These are phyloP conservation scores for Andrena marginata DNA, from an alignment of 2,888 invertebrate species.

Conservation along the genomic window DNA sequence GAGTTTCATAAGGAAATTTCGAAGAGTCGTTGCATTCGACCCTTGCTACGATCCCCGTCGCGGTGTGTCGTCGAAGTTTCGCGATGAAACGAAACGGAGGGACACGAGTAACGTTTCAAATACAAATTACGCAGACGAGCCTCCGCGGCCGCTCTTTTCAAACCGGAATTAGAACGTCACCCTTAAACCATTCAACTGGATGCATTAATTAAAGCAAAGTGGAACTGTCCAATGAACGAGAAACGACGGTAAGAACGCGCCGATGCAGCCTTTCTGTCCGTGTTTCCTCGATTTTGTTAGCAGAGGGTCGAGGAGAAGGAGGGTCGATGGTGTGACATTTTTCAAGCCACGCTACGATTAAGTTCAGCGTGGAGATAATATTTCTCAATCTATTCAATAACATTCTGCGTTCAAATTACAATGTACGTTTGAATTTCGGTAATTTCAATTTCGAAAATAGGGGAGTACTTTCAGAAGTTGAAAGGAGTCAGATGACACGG, in stretches of 20 bases:
- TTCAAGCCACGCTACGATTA: no score
- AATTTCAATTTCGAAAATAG: no score
- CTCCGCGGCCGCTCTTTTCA: background rate
- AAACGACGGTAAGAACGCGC: background rate
- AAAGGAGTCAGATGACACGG: no score
- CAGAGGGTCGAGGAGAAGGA: no score
- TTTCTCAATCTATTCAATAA: no score
- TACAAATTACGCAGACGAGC: constrained; percentile 20
- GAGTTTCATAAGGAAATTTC: background rate
- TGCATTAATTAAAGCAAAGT: constrained; percentile 34
- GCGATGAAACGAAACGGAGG: background rate
- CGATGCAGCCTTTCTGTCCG: background rate
- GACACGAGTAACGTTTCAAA: background rate
- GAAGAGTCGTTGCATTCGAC: background rate
- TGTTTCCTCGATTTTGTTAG: background rate
- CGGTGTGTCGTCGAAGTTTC: background rate
- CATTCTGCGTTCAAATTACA: no score
- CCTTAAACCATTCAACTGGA: constrained; percentile 3
- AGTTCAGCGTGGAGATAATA: no score
- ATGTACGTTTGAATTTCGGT: no score
- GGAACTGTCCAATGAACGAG: constrained; percentile 2
- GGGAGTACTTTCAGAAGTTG: no score
- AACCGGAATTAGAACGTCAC: constrained; percentile 8
- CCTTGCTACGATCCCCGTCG: background rate
- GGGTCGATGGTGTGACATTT: no score